Evolutionary conservation across 2,113 vertebrate species (phyloP).

Genomic region (Pterophyllum scalare): DNA sequence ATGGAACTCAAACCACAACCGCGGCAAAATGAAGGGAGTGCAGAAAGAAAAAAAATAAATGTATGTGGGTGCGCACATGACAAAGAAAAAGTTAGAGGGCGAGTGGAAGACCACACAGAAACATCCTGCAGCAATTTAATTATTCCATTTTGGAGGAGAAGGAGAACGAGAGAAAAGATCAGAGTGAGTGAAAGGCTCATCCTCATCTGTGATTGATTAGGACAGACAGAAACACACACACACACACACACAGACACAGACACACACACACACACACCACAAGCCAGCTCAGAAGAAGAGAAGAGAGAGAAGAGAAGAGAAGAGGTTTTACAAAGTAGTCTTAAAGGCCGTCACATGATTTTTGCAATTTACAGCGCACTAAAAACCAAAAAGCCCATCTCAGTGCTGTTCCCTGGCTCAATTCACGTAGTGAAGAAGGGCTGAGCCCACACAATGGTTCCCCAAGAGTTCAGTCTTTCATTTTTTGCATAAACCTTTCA

Average conservation of each 20-base stretch:
- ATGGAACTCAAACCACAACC: constrained; percentile 50
- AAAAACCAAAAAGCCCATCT: constrained; percentile 37
- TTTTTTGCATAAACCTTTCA: constrained; percentile 22
- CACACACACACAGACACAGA: background rate
- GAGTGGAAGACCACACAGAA: constrained; percentile 61
- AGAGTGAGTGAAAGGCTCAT: constrained; percentile 55
- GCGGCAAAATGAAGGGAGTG: constrained; percentile 18
- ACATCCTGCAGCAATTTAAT: constrained; percentile 66
- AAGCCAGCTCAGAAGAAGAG: background rate
- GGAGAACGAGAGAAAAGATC: constrained; percentile 47
- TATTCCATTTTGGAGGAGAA: constrained; percentile 60
- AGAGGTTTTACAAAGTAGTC: background rate
- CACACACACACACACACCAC: background rate
- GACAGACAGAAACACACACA: constrained; percentile 29
- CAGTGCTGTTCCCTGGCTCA: constrained; percentile 8
- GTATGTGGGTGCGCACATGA: constrained; percentile 36
- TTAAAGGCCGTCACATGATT: constrained; percentile 26
- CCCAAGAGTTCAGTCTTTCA: constrained; percentile 13
- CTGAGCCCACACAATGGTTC: background rate
- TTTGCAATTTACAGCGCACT: constrained; percentile 32
- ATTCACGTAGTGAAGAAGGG: constrained; percentile 1
- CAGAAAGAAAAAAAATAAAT: constrained; percentile 20
- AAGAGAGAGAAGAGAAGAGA: background rate
- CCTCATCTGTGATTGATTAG: constrained; percentile 67
- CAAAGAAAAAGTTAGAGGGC: constrained; percentile 30